Conservation (phyloP, 2,888 invertebrate species). For the Lamproptera curius region DNA sequence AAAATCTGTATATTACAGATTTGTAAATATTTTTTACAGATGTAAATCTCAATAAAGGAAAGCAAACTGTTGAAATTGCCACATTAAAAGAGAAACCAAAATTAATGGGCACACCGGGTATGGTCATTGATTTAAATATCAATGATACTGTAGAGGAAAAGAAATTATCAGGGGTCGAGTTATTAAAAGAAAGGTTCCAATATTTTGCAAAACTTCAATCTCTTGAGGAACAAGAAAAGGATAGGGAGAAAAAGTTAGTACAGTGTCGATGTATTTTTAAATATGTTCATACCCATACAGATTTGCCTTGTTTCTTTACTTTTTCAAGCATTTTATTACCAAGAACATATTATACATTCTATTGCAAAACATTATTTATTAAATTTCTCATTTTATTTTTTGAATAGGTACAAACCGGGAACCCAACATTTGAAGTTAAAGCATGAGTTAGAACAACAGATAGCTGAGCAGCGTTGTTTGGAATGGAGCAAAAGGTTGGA, state of each 20-base stretch:
- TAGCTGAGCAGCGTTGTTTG: constrained; percentile 82
- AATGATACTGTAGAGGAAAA: constrained; percentile 32
- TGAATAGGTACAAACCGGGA: constrained; percentile 80
- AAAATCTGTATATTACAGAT: too few relatives aligned
- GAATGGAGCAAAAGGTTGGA: constrained; percentile 83
- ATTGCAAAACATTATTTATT: too few relatives aligned
- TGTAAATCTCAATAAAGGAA: constrained; percentile 31
- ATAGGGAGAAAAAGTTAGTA: constrained; percentile 76
- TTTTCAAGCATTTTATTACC: too few relatives aligned
- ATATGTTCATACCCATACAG: too few relatives aligned
- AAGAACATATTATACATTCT: too few relatives aligned
- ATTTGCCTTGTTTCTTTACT: too few relatives aligned
- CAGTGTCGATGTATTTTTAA: too few relatives aligned
- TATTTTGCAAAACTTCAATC: constrained; percentile 80
- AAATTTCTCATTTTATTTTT: constrained; percentile 24
- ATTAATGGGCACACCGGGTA: constrained; percentile 72
- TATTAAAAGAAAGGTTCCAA: constrained; percentile 84
- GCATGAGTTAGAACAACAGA: constrained; percentile 83
- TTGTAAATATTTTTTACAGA: constrained; percentile 4
- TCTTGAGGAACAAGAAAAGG: constrained; percentile 69
- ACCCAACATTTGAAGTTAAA: constrained; percentile 83
- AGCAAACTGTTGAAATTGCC: constrained; percentile 29
- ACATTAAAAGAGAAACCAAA: constrained; percentile 53
- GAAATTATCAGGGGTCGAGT: constrained; percentile 79
- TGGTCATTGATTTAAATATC: constrained; percentile 60